Percentiles rank a stretch among this genome's conserved stretches.
Conservation (phyloP, 2,888 invertebrate genomes). For the Epirrhoe tristata region DNA sequence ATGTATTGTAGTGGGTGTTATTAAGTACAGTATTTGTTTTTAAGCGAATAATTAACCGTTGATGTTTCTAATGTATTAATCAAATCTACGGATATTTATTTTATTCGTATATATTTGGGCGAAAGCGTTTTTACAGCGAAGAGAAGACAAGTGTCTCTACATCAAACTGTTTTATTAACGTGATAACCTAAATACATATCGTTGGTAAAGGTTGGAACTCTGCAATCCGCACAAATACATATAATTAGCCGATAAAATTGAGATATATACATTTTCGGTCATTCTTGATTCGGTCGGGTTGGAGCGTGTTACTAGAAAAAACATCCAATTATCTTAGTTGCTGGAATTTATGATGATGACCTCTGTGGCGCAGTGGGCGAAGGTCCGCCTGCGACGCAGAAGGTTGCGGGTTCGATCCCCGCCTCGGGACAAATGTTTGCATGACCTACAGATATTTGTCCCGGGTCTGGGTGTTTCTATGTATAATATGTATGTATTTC, state of each 20-base stretch:
- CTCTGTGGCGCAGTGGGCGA: too few species aligned
- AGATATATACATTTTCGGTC: slow-evolving; percentile 46
- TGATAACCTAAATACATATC: slow-evolving; percentile 68
- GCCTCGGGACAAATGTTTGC: too few species aligned
- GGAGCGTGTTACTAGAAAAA: slow-evolving; percentile 22
- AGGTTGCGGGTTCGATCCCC: too few species aligned
- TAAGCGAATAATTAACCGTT: slow-evolving; percentile 59
- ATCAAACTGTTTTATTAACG: slow-evolving; percentile 25
- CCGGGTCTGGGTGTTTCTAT: too few species aligned
- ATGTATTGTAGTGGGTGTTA: slow-evolving; percentile 58
- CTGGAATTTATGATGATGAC: background rate
- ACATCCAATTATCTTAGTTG: background rate
- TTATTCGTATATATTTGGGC: slow-evolving; percentile 16
- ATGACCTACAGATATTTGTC: too few species aligned
- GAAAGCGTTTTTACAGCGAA: slow-evolving; percentile 19
- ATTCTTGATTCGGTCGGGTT: slow-evolving; percentile 54
- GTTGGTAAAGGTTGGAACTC: slow-evolving; percentile 51
- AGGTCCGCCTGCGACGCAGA: too few species aligned
- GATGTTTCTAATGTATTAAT: slow-evolving; percentile 55
- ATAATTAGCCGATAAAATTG: slow-evolving; percentile 59
- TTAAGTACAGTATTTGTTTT: slow-evolving; percentile 72
- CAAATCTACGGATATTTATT: slow-evolving; percentile 36
- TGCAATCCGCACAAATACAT: slow-evolving; percentile 73
- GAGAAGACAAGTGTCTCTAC: slow-evolving; percentile 5
- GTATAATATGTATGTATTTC: too few species aligned